Percentiles rank a stretch among this genome's conserved stretches.
Conservation (phyloP, 2,113 vertebrate species). For the Ciconia stormi region DNA sequence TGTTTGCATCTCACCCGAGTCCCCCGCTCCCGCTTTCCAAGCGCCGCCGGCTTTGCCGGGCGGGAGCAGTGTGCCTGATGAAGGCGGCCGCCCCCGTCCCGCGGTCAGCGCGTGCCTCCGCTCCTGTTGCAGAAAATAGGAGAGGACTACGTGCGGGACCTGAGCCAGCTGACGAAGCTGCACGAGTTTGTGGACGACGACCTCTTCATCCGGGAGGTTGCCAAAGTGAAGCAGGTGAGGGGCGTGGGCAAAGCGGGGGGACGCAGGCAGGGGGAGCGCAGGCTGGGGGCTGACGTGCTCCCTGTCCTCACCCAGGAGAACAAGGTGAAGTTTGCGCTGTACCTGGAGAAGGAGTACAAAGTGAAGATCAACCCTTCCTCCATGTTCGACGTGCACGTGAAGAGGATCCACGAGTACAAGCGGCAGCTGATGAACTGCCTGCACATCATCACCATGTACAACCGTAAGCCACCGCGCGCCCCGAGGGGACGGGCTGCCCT, state of each 20-base stretch:
- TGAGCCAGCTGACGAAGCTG: slow-evolving; percentile 85
- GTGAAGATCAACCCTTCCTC: slow-evolving; percentile 91
- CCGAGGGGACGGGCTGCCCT: background rate
- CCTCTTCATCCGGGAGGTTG: slow-evolving; percentile 85
- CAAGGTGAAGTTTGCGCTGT: slow-evolving; percentile 90
- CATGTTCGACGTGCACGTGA: slow-evolving; percentile 97
- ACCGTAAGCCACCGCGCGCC: slow-evolving; percentile 77
- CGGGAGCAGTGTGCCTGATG: accelerated
- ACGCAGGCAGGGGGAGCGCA: accelerated
- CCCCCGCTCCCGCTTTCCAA: background rate
- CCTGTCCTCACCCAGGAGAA: slow-evolving; percentile 82
- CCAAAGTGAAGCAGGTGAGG: slow-evolving; percentile 92
- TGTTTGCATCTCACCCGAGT: too few species aligned
- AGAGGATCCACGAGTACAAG: slow-evolving; percentile 98
- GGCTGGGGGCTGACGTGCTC: accelerated
- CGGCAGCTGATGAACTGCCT: slow-evolving; percentile 95
- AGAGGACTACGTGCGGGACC: slow-evolving; percentile 90
- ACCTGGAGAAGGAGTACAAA: slow-evolving; percentile 89
- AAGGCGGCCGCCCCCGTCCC: background rate
- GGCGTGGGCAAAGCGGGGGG: accelerated
- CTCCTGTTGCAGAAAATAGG: slow-evolving; percentile 84
- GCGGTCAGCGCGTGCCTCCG: accelerated
- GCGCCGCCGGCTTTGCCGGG: background rate
- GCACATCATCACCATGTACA: slow-evolving; percentile 93
- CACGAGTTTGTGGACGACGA: slow-evolving; percentile 79